A percentile compares a stretch with the other conserved stretches of the same genome.
phyloP scores from a whole-genome alignment of 2,113 vertebrate genomes.

The Bubo bubo region DNA sequence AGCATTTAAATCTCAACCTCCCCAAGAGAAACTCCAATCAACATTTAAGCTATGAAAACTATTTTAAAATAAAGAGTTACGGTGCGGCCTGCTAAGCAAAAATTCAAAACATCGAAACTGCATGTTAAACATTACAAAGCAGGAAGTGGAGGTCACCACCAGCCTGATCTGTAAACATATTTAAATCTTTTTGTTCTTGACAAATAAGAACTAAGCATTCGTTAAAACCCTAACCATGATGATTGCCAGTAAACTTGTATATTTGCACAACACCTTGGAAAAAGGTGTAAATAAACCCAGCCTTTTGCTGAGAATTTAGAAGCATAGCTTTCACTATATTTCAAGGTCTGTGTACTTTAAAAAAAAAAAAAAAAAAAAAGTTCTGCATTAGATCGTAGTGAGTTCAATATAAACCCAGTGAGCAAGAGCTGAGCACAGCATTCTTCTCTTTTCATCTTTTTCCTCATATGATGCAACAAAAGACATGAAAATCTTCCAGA shows the following conservation, averaged over 20 bases:
- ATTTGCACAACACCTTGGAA: neutral
- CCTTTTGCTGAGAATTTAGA: neutral
- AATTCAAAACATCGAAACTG: neutral
- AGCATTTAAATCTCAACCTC: neutral
- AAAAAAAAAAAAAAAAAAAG: neutral
- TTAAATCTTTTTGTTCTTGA: neutral
- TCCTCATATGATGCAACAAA: neutral
- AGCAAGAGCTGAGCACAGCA: neutral
- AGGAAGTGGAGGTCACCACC: neutral
- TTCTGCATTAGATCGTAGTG: neutral
- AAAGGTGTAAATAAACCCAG: neutral
- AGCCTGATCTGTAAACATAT: neutral
- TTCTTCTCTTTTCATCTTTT: neutral
- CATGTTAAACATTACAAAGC: neutral
- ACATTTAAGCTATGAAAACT: slow-evolving; percentile 1
- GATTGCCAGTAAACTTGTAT: neutral
- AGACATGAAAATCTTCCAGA: neutral
- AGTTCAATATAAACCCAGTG: neutral
- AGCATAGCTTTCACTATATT: neutral
- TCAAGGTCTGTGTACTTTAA: neutral
- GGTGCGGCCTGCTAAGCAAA: neutral
- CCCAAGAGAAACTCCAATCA: neutral
- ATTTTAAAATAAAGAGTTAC: neutral
- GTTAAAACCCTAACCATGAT: neutral
- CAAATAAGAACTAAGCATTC: neutral